A percentile compares a stretch with the other conserved stretches of the same genome.
Conservation (phyloP, 2,113 vertebrate genomes). For the Tiliqua scincoides region DNA sequence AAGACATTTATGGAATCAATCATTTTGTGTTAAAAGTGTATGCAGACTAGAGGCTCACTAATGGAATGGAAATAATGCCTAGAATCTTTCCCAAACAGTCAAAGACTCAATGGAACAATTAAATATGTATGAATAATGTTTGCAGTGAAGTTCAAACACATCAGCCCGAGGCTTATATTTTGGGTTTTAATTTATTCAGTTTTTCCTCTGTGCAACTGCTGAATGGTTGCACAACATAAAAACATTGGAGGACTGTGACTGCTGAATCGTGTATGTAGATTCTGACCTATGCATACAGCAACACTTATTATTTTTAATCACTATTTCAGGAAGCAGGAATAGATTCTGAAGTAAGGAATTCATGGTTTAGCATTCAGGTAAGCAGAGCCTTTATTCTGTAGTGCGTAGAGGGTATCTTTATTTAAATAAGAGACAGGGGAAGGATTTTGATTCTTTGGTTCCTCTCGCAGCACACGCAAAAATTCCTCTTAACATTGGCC, state of each 20-base stretch:
- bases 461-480: background rate
- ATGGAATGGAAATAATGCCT: conserved; percentile 82
- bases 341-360: conserved; percentile 24
- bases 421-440: too few species aligned
- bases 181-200: conserved; percentile 79
- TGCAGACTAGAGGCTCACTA: conserved; percentile 73
- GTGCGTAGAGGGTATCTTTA: too few species aligned
- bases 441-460: too few species aligned
- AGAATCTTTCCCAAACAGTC: conserved; percentile 75
- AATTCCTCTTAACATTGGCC: background rate
- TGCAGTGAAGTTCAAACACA: conserved; percentile 78
- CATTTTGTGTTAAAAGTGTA: conserved; percentile 78
- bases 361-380: conserved; percentile 43
- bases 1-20: conserved; percentile 81
- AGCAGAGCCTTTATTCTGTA: conserved; percentile 50
- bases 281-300: conserved; percentile 60
- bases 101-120: conserved; percentile 77
- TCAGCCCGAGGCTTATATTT: conserved; percentile 73
- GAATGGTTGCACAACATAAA: conserved; percentile 56
- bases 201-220: conserved; percentile 62
- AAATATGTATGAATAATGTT: conserved; percentile 82
- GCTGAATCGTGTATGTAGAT: conserved; percentile 34
- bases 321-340: conserved; percentile 45
- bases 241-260: conserved; percentile 27
- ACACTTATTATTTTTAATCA: conserved; percentile 69